Evolutionary conservation across 2,888 invertebrate genomes (phyloP).

Genomic region (Cenopis cana): DNA sequence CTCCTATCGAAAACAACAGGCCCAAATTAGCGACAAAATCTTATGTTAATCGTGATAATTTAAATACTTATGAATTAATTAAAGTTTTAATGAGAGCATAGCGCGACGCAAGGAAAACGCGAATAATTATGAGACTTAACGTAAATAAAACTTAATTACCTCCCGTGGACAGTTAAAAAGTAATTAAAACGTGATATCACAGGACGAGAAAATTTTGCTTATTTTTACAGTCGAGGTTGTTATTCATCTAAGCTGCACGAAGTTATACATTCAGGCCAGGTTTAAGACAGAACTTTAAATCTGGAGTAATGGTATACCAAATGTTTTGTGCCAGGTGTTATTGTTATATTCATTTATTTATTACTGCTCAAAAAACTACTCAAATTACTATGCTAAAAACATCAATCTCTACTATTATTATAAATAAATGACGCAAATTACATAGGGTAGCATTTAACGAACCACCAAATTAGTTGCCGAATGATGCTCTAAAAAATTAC

Average conservation of each 20-base stretch:
- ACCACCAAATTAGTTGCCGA: no score
- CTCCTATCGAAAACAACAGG: no score
- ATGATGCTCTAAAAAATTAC: no score
- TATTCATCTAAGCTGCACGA: constrained; percentile 21
- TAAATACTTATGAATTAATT: constrained; percentile 22
- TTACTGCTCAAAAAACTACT: no score
- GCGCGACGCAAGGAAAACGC: constrained; percentile 14
- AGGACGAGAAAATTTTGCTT: constrained; percentile 28
- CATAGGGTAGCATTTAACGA: no score
- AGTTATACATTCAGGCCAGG: constrained; percentile 1
- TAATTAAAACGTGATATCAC: constrained; percentile 42
- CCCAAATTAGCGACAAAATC: neutral
- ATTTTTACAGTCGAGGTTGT: constrained; percentile 23
- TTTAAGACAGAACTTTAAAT: neutral
- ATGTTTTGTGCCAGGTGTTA: no score
- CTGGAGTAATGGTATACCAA: no score
- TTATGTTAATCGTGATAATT: neutral
- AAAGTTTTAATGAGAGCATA: constrained; percentile 13
- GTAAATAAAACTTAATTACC: constrained; percentile 41
- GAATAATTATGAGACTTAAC: constrained; percentile 28
- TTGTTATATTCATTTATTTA: no score
- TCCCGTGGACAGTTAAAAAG: constrained; percentile 34
- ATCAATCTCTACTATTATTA: no score
- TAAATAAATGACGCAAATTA: no score
- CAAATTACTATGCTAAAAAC: no score